Percentiles rank a stretch among this genome's conserved stretches.
Conservation (phyloP, 2,113 vertebrate genomes). For the Mungos mungo region DNA sequence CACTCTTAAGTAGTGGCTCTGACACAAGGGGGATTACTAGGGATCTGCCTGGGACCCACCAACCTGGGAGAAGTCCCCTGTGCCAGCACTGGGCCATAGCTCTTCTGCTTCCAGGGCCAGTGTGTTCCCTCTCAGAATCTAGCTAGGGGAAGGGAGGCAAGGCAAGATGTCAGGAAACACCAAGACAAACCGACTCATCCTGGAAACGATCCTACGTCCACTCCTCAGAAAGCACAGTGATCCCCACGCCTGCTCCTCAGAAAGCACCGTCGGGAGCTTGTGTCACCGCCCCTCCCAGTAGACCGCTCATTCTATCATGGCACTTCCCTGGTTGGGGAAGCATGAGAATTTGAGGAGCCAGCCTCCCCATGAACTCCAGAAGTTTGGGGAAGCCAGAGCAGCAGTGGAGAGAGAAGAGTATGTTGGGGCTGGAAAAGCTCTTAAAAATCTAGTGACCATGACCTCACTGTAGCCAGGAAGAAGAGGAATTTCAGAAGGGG, state of each 20-base stretch:
- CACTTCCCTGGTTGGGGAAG: accelerated
- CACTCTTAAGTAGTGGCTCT: not conserved
- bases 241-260: not conserved
- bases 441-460: too few relatives aligned
- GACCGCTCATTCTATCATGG: not conserved
- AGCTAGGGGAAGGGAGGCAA: not conserved
- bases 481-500: not conserved
- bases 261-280: too few relatives aligned
- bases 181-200: not conserved
- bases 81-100: not conserved
- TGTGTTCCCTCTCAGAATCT: not conserved
- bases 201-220: not conserved
- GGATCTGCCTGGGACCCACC: not conserved
- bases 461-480: not conserved
- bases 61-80: not conserved
- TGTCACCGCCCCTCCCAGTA: not conserved
- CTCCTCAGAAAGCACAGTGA: too few relatives aligned
- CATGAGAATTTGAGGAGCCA: not conserved
- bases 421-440: not conserved
- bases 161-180: too few relatives aligned
- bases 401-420: not conserved
- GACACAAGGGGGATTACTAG: not conserved
- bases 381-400: not conserved
- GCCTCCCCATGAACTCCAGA: not conserved
- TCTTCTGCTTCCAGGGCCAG: not conserved